phyloP scores from a whole-genome alignment of 1,140 invertebrate genomes.

The Drosophila neocordata region DNA sequence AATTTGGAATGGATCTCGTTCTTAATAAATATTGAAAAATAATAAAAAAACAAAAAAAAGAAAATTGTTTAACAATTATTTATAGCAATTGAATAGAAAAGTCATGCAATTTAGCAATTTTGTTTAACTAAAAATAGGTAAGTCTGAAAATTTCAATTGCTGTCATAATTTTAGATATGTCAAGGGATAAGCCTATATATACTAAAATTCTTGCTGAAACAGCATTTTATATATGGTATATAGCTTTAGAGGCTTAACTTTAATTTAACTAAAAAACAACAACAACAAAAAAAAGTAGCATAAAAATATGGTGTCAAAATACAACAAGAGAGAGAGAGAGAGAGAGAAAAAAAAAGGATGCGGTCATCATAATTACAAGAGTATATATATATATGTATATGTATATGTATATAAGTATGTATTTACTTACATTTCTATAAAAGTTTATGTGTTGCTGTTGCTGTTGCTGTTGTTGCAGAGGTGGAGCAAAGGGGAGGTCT shows the following conservation, averaged over 20 bases:
- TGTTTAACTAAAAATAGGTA: not conserved
- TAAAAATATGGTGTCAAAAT: conserved; percentile 2
- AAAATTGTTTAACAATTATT: not conserved
- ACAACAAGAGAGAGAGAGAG: no score
- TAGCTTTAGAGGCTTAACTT: not conserved
- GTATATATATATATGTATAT: conserved; percentile 22
- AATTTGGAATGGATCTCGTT: conserved; percentile 6
- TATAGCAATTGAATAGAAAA: not conserved
- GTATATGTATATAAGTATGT: conserved; percentile 30
- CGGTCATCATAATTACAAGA: conserved; percentile 72
- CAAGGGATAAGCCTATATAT: not conserved
- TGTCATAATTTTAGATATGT: not conserved
- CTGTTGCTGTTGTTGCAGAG: no score
- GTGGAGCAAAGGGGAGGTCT: conserved; percentile 34
- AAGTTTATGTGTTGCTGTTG: not conserved
- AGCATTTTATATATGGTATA: not conserved
- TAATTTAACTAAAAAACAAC: conserved; percentile 9
- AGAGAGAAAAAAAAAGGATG: conserved; percentile 57
- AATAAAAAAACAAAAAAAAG: not conserved
- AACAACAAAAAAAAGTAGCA: conserved; percentile 6
- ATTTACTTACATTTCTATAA: conserved; percentile 20
- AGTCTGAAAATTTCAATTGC: conserved; percentile 1
- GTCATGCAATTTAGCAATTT: conserved; percentile 1
- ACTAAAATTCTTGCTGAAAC: conserved; percentile 1
- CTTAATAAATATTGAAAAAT: not conserved